phyloP scores from a whole-genome alignment of 2,888 invertebrate genomes.

The Dusona sp. region DNA sequence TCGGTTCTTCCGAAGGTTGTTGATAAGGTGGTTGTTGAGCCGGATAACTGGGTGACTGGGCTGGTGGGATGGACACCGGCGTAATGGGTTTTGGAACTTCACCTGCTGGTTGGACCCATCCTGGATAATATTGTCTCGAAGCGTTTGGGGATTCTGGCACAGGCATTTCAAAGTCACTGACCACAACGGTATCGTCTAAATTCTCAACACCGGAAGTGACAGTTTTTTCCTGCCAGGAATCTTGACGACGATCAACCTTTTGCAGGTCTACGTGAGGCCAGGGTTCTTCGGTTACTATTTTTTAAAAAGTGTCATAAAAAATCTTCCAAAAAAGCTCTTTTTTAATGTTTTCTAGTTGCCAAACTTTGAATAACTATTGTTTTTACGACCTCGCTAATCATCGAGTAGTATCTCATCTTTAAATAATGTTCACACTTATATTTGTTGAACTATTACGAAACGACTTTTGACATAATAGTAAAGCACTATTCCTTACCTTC shows the following conservation, averaged over 20 bases:
- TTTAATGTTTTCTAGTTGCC: not conserved
- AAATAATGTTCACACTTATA: not conserved
- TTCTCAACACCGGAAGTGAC: conserved; percentile 8
- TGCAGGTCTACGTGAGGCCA: conserved; percentile 78
- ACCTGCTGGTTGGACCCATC: conserved; percentile 67
- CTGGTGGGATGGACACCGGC: conserved; percentile 67
- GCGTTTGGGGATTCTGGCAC: conserved; percentile 43
- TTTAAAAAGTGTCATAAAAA: not conserved
- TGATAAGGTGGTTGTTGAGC: conserved; percentile 41
- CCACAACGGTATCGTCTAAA: conserved; percentile 50
- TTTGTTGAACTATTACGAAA: not conserved
- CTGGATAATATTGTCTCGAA: conserved; percentile 75
- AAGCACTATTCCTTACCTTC: conserved; percentile 75
- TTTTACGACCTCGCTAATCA: not conserved
- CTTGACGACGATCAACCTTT: conserved; percentile 72
- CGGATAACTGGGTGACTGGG: conserved; percentile 67
- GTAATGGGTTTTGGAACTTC: conserved; percentile 77
- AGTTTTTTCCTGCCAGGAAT: conserved; percentile 68
- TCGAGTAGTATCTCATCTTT: not conserved
- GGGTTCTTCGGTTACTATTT: conserved; percentile 64
- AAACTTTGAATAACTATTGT: not conserved
- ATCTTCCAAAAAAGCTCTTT: not conserved
- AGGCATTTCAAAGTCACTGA: conserved; percentile 44
- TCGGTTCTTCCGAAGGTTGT: conserved; percentile 38
- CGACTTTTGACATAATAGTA: not conserved